Conservation (phyloP, 1,140 invertebrate genomes). For the Panulirus ornatus region DNA sequence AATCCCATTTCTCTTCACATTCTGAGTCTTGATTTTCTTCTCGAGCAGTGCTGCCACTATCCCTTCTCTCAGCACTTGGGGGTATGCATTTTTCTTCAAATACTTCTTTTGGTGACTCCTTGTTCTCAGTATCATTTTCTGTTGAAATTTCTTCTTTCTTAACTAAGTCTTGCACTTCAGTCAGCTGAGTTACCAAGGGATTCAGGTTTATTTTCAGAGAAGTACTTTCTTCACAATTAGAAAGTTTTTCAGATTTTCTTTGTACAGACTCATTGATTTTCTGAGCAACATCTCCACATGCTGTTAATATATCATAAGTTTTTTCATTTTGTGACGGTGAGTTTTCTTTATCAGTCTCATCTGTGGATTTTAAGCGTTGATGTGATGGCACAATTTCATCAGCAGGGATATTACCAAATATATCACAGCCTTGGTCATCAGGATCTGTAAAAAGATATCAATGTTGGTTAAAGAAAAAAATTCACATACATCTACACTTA, state of each 20-base stretch:
- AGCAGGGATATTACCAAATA: slow-evolving; percentile 56
- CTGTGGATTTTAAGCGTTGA: not conserved
- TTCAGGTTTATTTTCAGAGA: not conserved
- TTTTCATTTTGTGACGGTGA: not conserved
- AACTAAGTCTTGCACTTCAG: not conserved
- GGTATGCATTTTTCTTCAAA: not conserved
- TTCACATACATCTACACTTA: too few species aligned
- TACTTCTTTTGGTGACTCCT: not conserved
- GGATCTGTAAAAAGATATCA: slow-evolving; percentile 35
- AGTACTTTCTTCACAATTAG: not conserved
- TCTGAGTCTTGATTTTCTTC: not conserved
- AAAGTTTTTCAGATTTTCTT: not conserved
- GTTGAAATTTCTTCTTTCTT: not conserved
- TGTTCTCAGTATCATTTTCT: not conserved
- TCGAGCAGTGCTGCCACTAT: not conserved
- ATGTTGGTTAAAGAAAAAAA: not conserved
- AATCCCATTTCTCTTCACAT: slow-evolving; percentile 28
- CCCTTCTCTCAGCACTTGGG: not conserved
- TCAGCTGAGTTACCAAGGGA: not conserved
- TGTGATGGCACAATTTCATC: not conserved
- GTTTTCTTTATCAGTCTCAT: slow-evolving; percentile 4
- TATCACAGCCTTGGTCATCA: slow-evolving; percentile 67
- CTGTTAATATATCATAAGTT: not conserved
- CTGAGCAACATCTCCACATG: not conserved
- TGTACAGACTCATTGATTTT: not conserved